Percentiles rank a stretch among this genome's conserved stretches.
phyloP scores from a whole-genome alignment of 64 coral and sea anemone genomes.

The Montipora efflorescens region DNA sequence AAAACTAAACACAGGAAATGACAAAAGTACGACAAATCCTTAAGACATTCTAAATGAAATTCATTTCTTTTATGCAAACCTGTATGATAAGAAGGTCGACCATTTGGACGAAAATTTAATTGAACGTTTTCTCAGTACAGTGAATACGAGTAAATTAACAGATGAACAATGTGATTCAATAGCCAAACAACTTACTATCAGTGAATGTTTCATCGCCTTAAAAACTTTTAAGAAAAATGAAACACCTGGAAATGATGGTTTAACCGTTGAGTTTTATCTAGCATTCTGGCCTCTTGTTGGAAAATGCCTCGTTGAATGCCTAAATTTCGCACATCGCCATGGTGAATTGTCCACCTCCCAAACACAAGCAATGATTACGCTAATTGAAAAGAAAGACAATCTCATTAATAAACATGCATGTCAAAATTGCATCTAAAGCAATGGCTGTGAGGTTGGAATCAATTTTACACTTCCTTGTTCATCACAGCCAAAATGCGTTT shows the following conservation, averaged over 20 bases:
- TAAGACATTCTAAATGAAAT: not conserved
- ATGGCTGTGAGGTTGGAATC: not conserved
- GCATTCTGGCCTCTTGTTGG: constrained; percentile 12
- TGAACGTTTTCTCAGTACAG: not conserved
- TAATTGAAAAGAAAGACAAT: constrained; percentile 31
- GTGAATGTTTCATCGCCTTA: no score
- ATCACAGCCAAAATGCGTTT: constrained; percentile 1
- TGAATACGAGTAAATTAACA: not conserved
- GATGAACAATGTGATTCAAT: not conserved
- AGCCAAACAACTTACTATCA: not conserved
- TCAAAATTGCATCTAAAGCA: constrained; percentile 22
- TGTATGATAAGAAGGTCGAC: not conserved
- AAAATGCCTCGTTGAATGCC: not conserved
- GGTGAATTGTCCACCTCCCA: constrained; percentile 7
- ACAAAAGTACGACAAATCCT: not conserved
- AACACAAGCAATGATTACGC: not conserved
- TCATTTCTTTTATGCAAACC: not conserved
- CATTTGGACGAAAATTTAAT: not conserved
- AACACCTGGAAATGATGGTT: constrained; percentile 3
- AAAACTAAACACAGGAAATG: not conserved
- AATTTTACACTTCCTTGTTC: not conserved
- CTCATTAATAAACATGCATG: not conserved
- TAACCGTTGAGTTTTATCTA: constrained; percentile 23
- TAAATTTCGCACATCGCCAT: not conserved
- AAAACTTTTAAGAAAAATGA: not conserved